Conservation (phyloP, 2,113 vertebrate species). For the Heterotis niloticus region DNA sequence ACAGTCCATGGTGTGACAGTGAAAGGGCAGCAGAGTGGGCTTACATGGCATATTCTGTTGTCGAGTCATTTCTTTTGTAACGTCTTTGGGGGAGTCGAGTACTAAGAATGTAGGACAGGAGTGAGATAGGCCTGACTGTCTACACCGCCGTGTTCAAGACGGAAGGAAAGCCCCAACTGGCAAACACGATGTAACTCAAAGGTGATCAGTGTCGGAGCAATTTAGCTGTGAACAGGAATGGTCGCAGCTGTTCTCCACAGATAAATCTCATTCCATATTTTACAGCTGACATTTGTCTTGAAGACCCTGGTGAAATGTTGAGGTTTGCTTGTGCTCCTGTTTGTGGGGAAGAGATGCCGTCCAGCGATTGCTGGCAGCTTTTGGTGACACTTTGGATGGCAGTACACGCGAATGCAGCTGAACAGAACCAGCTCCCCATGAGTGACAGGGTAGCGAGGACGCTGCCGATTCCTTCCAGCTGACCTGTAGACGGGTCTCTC, state of each 20-base stretch:
- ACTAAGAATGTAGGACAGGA: conserved; percentile 36
- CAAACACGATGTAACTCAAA: conserved; percentile 29
- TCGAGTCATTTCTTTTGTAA: neutral
- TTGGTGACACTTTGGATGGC: neutral
- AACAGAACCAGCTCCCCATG: neutral
- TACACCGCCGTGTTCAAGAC: conserved; percentile 25
- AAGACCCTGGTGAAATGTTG: neutral
- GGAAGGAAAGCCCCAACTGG: conserved; percentile 1
- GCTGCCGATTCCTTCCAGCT: neutral
- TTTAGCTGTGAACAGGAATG: neutral
- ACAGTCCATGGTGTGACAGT: neutral
- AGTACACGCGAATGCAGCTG: neutral
- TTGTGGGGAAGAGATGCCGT: neutral
- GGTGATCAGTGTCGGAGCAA: neutral
- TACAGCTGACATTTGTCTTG: neutral
- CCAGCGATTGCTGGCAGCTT: neutral
- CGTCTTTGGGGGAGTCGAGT: neutral
- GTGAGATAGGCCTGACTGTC: conserved; percentile 6
- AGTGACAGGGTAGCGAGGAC: neutral
- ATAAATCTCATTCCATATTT: neutral
- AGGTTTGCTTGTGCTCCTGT: neutral
- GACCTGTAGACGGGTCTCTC: neutral
- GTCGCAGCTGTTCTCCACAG: neutral
- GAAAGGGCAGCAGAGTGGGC: neutral
- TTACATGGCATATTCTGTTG: neutral